phyloP scores from a whole-genome alignment of 2,888 invertebrate species.

The Itoplectis maculator region DNA sequence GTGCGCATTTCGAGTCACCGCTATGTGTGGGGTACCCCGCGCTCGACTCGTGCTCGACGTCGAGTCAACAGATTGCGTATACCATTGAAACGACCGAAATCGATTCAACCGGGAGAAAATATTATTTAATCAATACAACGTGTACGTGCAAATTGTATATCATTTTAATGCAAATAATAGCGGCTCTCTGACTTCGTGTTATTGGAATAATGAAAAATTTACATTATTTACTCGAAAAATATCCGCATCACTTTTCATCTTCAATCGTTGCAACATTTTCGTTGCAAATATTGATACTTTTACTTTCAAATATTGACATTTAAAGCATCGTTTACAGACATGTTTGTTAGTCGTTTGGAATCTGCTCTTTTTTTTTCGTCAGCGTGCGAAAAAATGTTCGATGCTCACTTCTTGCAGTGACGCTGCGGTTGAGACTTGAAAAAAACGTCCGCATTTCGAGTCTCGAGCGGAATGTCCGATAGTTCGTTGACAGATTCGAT shows the following conservation, averaged over 20 bases:
- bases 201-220: neutral
- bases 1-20: neutral
- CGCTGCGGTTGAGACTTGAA: too few relatives aligned
- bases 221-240: neutral
- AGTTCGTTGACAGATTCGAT: too few relatives aligned
- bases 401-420: neutral
- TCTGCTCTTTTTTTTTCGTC: neutral
- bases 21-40: neutral
- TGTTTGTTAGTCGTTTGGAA: neutral
- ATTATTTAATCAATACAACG: neutral
- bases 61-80: neutral
- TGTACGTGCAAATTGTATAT: neutral
- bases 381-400: neutral
- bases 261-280: neutral
- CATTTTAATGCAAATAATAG: neutral
- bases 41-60: neutral
- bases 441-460: too few relatives aligned
- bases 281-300: neutral
- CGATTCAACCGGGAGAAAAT: neutral
- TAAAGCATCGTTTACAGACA: neutral
- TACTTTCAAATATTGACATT: neutral
- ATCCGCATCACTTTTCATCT: neutral
- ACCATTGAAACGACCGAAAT: slow-evolving; percentile 4
- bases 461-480: too few relatives aligned
- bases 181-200: neutral